Evolutionary conservation across 1,140 invertebrate genomes (phyloP).

Genomic region (Cotesia chilonis): DNA sequence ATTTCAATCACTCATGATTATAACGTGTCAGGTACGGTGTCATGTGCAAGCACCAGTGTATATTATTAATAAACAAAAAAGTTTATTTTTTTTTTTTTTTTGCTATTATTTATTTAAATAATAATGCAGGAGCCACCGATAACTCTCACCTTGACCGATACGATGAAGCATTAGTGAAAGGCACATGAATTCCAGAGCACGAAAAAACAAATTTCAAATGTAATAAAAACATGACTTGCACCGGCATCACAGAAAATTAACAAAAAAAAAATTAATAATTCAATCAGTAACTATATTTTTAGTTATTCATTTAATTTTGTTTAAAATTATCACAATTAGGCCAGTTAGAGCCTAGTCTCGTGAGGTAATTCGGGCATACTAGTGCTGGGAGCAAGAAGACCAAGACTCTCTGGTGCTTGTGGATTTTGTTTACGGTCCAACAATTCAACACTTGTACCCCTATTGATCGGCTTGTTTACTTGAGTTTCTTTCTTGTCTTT

Average conservation of each 20-base stretch:
- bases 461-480: constrained; percentile 48
- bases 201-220: constrained; percentile 6
- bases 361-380: constrained; percentile 66
- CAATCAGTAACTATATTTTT: not conserved
- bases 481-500: constrained; percentile 57
- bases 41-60: constrained; percentile 18
- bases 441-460: constrained; percentile 54
- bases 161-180: constrained; percentile 16
- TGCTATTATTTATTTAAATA: not conserved
- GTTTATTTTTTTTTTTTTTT: not conserved
- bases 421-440: constrained; percentile 54
- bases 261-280: constrained; percentile 1
- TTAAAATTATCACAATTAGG: constrained; percentile 30
- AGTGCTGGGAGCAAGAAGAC: constrained; percentile 60
- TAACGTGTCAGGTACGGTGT: constrained; percentile 18
- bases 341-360: constrained; percentile 52
- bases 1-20: constrained; percentile 8
- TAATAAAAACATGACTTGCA: constrained; percentile 2
- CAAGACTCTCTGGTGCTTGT: constrained; percentile 52
- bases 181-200: constrained; percentile 23
- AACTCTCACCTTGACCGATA: constrained; percentile 25
- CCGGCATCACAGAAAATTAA: constrained; percentile 13
- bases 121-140: constrained; percentile 1
- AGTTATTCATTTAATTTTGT: constrained; percentile 7
- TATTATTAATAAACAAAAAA: not conserved